phyloP scores from a whole-genome alignment of 1,140 invertebrate species.

The Cydia amplana region DNA sequence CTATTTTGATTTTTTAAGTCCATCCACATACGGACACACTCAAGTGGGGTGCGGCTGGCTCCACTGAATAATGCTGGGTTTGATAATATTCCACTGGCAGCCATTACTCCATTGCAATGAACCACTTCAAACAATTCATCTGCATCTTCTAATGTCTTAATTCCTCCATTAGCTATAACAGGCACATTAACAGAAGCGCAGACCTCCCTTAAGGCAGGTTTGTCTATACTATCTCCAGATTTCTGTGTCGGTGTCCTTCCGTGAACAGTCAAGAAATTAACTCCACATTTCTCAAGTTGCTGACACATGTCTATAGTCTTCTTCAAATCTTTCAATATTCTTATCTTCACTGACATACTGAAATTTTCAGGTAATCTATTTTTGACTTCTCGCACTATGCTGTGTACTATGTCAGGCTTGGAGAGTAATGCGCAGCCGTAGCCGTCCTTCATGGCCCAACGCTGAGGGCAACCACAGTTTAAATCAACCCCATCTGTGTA shows the following conservation, averaged over 20 bases:
- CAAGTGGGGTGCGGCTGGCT: conserved; percentile 83
- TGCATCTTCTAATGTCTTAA: conserved; percentile 87
- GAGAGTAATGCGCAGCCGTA: conserved; percentile 92
- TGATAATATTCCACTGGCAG: conserved; percentile 91
- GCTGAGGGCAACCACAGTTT: conserved; percentile 98
- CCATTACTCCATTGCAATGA: conserved; percentile 92
- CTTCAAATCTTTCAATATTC: conserved; percentile 82
- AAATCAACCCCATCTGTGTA: conserved; percentile 96
- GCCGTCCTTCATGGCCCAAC: conserved; percentile 95
- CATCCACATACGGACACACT: conserved; percentile 93
- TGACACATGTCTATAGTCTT: conserved; percentile 82
- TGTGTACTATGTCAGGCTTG: conserved; percentile 90
- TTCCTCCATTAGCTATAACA: conserved; percentile 95
- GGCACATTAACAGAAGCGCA: conserved; percentile 87
- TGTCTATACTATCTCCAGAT: conserved; percentile 87
- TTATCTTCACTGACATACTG: conserved; percentile 95
- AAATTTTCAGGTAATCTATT: conserved; percentile 87
- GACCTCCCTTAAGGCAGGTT: conserved; percentile 86
- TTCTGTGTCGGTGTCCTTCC: conserved; percentile 92
- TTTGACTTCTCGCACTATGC: conserved; percentile 88
- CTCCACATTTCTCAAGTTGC: conserved; percentile 90
- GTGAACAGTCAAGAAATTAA: conserved; percentile 94
- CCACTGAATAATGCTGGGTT: conserved; percentile 95
- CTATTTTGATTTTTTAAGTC: conserved; percentile 81
- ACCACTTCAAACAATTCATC: conserved; percentile 83